phyloP scores from a whole-genome alignment of 2,797 vertebrate genomes.

The Botia kubotai region DNA sequence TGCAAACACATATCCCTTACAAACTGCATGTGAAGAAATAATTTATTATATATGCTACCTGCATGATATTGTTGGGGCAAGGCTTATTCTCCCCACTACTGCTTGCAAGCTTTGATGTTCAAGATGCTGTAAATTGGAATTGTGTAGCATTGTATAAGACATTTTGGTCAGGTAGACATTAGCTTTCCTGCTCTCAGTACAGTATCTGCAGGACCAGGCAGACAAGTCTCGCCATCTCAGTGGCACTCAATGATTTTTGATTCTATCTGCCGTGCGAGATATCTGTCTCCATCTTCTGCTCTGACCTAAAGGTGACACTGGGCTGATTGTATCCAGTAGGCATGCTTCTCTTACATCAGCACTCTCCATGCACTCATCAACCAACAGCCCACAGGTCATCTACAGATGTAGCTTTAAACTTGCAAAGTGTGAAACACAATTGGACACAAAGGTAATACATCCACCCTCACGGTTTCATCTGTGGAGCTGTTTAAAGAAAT shows the following conservation, averaged over 20 bases:
- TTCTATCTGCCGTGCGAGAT: slow-evolving; percentile 59
- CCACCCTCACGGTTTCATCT: background rate
- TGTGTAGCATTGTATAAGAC: slow-evolving; percentile 11
- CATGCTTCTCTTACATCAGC: slow-evolving; percentile 62
- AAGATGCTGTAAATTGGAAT: slow-evolving; percentile 34
- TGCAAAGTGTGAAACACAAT: slow-evolving; percentile 44
- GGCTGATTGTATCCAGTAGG: slow-evolving; percentile 67
- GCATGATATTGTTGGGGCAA: background rate
- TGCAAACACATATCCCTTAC: slow-evolving; percentile 10
- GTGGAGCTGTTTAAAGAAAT: slow-evolving; percentile 3
- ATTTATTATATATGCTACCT: background rate
- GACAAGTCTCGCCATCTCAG: slow-evolving; percentile 53
- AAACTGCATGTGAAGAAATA: slow-evolving; percentile 16
- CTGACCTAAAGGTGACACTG: slow-evolving; percentile 65
- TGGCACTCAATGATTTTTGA: slow-evolving; percentile 63
- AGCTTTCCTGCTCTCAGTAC: slow-evolving; percentile 38
- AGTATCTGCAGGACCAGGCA: slow-evolving; percentile 50
- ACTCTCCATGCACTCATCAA: slow-evolving; percentile 43
- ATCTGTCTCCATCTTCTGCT: slow-evolving; percentile 64
- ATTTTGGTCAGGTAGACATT: slow-evolving; percentile 33
- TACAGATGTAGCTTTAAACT: slow-evolving; percentile 55
- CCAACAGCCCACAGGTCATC: slow-evolving; percentile 50
- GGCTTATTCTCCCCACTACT: slow-evolving; percentile 8
- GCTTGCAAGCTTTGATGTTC: slow-evolving; percentile 36
- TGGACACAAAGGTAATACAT: slow-evolving; percentile 52